Percentiles rank a stretch among this genome's conserved stretches.
phyloP scores from a whole-genome alignment of 2,797 vertebrate species.

The Telmatherina bonti region DNA sequence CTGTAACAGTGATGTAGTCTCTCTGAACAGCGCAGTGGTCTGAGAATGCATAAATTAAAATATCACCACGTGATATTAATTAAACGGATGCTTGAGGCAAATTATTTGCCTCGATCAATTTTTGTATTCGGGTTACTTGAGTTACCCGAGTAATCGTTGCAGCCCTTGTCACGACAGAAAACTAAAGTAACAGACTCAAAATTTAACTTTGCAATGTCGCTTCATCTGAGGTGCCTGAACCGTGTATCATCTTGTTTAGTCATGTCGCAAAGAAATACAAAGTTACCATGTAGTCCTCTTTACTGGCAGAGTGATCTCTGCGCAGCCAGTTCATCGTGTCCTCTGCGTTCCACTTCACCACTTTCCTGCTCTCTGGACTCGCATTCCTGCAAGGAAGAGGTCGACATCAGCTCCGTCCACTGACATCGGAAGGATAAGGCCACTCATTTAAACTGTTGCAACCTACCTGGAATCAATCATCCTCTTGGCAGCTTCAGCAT shows the following conservation, averaged over 20 bases:
- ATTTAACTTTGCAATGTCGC: no score
- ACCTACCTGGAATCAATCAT: slow-evolving; percentile 97
- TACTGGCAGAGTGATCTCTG: slow-evolving; percentile 95
- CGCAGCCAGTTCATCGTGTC: slow-evolving; percentile 99
- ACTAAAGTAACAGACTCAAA: no score
- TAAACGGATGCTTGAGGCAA: no score
- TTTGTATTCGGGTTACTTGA: no score
- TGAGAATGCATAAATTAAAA: no score
- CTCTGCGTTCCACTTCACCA: slow-evolving; percentile 98
- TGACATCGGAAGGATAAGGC: background rate
- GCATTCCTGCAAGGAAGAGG: slow-evolving; percentile 86
- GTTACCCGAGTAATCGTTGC: no score
- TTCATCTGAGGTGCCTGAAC: no score
- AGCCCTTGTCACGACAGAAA: no score
- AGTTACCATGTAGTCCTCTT: slow-evolving; percentile 89
- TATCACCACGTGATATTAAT: no score
- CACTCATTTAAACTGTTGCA: background rate
- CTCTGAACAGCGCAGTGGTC: no score
- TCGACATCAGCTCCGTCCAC: background rate
- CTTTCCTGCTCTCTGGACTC: slow-evolving; percentile 95
- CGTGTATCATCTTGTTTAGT: background rate
- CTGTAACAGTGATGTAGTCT: no score
- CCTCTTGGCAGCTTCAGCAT: slow-evolving; percentile 95
- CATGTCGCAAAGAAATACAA: background rate
- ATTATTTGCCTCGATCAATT: no score